Conservation (phyloP, 2,797 vertebrate species). For the Ataeniobius toweri region DNA sequence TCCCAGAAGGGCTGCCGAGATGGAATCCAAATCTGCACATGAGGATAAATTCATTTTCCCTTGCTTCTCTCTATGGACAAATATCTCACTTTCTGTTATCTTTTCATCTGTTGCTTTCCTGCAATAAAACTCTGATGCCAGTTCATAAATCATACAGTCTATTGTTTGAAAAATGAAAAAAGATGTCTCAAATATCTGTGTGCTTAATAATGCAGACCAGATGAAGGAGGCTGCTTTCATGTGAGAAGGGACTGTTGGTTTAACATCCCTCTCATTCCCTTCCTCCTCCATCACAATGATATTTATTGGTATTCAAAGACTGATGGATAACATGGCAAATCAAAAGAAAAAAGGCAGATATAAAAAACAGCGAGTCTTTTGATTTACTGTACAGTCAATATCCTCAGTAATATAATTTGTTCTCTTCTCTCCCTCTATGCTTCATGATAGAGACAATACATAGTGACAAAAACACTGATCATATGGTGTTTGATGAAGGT, state of each 20-base stretch:
- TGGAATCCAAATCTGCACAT: conserved; percentile 32
- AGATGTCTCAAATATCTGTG: conserved; percentile 84
- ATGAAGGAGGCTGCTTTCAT: conserved; percentile 81
- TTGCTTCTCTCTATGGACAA: conserved; percentile 49
- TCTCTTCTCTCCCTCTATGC: background rate
- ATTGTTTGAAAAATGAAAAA: conserved; percentile 89
- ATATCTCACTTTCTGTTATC: conserved; percentile 74
- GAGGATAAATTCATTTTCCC: conserved; percentile 59
- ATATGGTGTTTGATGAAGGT: background rate
- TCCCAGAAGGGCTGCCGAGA: background rate
- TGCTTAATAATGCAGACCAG: conserved; percentile 84
- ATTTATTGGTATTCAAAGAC: conserved; percentile 71
- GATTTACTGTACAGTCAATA: background rate
- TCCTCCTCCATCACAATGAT: conserved; percentile 37
- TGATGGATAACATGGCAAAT: conserved; percentile 2
- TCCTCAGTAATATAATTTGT: background rate
- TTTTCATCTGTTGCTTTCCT: conserved; percentile 81
- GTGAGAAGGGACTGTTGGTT: conserved; percentile 73
- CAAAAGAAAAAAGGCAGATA: conserved; percentile 5
- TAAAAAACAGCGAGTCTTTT: background rate
- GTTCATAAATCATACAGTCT: conserved; percentile 86
- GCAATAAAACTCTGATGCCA: conserved; percentile 85
- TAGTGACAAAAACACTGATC: background rate
- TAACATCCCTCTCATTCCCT: conserved; percentile 33
- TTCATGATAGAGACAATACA: background rate